Evolutionary conservation across 1,140 invertebrate species (phyloP), one percentile per base, ranked within the genome.

Genomic region (Melanaphis sacchari): DNA sequence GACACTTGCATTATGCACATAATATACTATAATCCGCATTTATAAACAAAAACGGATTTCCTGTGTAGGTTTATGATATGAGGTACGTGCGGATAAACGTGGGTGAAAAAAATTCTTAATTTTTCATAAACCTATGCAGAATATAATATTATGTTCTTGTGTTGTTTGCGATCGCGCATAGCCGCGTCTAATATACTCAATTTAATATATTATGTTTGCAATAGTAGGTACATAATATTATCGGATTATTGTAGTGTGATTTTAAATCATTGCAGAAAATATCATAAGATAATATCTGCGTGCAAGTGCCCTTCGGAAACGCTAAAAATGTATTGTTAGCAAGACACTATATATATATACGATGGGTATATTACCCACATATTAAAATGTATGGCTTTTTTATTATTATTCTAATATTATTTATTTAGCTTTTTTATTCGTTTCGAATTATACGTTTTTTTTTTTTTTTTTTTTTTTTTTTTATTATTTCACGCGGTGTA

Each of bases 401-500:
- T 26, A 40, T 84, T 84, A 40, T 84, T 88, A 46, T 88, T 31
- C 21, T 88, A 59, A 52, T 43, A 43, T 91, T 46, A 41, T 40
- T 26, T 90, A 66, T 90, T 90, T 76, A 76, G 11, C 21, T 52
- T 54, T 90, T 49, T 59, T 90, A 24, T 90, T 46, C 85, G 43
- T 24, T 90, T 46, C 85, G 43, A 49, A 76, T 76, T 76, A 52
- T 36, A 52, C n/a, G 7, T 7, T 52, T 36, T 91, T 49, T 49
- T 43, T 43, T 43, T 49, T 76, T 66, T 76, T n/a, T n/a, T 7
- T 52, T 36, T 91, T 49, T 49, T 43, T 43, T 43, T 49, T 76
- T 66, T 76, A 81, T 91, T 91, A 76, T 91, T 76, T 40, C 90
- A 26, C 90, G 59, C 26, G 54, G 8, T 91, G 41, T 46, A 54